Evolutionary conservation across 2,113 vertebrate genomes (phyloP).

Genomic region (Chunga burmeisteri): DNA sequence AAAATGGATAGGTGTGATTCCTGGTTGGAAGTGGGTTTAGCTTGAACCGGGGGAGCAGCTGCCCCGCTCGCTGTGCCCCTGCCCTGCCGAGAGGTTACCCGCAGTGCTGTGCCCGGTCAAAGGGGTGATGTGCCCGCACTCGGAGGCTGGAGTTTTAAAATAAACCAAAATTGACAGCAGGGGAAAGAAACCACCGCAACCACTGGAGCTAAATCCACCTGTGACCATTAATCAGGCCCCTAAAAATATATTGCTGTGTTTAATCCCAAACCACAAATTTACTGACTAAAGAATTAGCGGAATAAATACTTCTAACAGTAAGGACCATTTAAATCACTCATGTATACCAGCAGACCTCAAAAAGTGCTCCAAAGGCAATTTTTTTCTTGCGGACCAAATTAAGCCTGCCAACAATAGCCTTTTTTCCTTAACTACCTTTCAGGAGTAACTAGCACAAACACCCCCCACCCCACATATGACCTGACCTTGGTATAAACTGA

Average conservation of each 20-base stretch:
- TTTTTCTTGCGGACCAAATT: neutral
- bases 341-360: neutral
- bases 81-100: neutral
- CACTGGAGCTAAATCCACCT: conserved; percentile 43
- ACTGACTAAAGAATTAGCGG: neutral
- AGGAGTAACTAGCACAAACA: neutral
- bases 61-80: neutral
- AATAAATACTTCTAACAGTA: neutral
- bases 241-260: conserved; percentile 47
- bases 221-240: conserved; percentile 33
- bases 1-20: neutral
- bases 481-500: neutral
- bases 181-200: neutral
- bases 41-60: neutral
- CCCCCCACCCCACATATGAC: neutral
- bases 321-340: neutral
- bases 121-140: neutral
- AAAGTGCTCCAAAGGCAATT: neutral
- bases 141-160: neutral
- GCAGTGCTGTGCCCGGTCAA: rapidly evolving
- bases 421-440: neutral
- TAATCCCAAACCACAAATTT: conserved; percentile 27
- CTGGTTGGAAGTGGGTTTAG: neutral
- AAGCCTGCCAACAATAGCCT: neutral
- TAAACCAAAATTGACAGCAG: conserved; percentile 25